Conservation (phyloP, 2,888 invertebrate species). For the Bruchidius siliquastri region DNA sequence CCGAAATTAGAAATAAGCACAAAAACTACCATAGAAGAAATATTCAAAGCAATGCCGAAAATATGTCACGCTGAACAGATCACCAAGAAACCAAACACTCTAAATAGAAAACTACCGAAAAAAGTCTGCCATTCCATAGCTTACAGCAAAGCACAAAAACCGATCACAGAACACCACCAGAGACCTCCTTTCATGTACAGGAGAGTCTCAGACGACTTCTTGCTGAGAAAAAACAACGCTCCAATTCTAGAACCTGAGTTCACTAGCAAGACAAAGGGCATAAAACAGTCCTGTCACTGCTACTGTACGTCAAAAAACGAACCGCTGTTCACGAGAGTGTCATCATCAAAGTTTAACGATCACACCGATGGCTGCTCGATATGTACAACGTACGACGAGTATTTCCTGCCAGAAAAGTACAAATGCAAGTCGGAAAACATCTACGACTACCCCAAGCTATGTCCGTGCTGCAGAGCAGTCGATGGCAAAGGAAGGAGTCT, state of each 20-base stretch:
- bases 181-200: neutral
- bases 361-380: conserved; percentile 20
- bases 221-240: neutral
- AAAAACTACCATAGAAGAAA: conserved; percentile 63
- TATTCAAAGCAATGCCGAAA: conserved; percentile 32
- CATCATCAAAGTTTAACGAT: conserved; percentile 6
- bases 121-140: conserved; percentile 33
- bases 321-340: neutral
- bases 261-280: neutral
- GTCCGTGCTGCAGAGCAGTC: conserved; percentile 19
- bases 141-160: conserved; percentile 24
- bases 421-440: conserved; percentile 6
- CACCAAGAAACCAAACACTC: conserved; percentile 46
- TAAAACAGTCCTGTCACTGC: neutral
- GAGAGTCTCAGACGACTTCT: conserved; percentile 27
- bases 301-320: neutral
- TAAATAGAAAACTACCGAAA: conserved; percentile 22
- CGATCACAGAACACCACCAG: neutral
- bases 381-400: conserved; percentile 25
- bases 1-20: conserved; percentile 69
- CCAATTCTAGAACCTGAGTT: neutral
- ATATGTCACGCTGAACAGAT: neutral
- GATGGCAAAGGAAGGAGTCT: conserved; percentile 4
- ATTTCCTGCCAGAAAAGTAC: conserved; percentile 13
- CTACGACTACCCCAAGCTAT: conserved; percentile 9